phyloP scores from a whole-genome alignment of 2,888 invertebrate species.

The Mamestra brassicae region DNA sequence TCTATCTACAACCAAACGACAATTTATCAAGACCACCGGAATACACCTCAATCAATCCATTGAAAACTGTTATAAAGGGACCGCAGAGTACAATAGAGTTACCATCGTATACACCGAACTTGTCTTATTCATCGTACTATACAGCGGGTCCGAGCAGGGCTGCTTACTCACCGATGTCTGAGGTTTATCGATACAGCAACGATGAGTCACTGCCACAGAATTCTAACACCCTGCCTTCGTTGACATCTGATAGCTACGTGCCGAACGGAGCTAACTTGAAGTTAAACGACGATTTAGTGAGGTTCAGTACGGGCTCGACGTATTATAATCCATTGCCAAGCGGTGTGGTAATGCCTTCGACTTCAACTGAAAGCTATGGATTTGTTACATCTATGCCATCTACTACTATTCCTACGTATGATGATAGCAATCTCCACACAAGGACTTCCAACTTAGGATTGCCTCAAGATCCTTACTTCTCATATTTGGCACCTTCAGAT shows the following conservation, averaged over 20 bases:
- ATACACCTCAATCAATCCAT: slow-evolving; percentile 78
- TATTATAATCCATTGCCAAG: slow-evolving; percentile 82
- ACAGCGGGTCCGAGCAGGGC: slow-evolving; percentile 77
- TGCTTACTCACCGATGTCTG: slow-evolving; percentile 87
- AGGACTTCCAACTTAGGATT: slow-evolving; percentile 76
- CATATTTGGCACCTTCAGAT: slow-evolving; percentile 80
- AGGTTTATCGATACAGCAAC: slow-evolving; percentile 85
- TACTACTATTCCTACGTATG: slow-evolving; percentile 80
- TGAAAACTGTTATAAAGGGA: slow-evolving; percentile 84
- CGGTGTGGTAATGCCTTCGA: slow-evolving; percentile 79
- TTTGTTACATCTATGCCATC: slow-evolving; percentile 76
- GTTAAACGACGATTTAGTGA: slow-evolving; percentile 82
- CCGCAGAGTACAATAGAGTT: slow-evolving; percentile 82
- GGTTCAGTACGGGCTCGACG: slow-evolving; percentile 77
- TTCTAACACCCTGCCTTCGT: slow-evolving; percentile 77
- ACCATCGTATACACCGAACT: slow-evolving; percentile 86
- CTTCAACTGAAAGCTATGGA: slow-evolving; percentile 80
- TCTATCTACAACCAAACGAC: slow-evolving; percentile 80
- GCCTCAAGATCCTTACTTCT: slow-evolving; percentile 83
- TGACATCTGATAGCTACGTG: slow-evolving; percentile 84
- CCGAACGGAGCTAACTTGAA: slow-evolving; percentile 86
- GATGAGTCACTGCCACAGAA: slow-evolving; percentile 87
- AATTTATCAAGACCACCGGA: slow-evolving; percentile 81
- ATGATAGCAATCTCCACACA: slow-evolving; percentile 77
- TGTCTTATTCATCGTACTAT: slow-evolving; percentile 86